These are phyloP conservation scores for Eretmocerus hayati DNA, from an alignment of 2,888 invertebrate species.

Conservation along the genomic window DNA sequence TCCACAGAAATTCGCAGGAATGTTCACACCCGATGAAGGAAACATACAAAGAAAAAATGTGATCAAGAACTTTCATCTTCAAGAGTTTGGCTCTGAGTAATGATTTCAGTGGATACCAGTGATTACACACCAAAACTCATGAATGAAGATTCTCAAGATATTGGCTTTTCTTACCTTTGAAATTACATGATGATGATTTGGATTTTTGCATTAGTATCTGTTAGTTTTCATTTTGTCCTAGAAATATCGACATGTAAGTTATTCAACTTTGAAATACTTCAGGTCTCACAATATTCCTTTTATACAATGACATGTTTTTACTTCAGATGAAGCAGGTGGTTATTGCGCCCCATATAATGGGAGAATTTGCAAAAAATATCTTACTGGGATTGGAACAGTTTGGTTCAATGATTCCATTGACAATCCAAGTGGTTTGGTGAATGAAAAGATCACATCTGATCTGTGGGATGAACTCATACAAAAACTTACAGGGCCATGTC, in stretches of 20 bases:
- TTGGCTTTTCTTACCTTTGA: no score
- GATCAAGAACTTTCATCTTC: conserved; percentile 4
- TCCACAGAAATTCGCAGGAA: no score
- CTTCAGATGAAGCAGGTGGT: conserved; percentile 44
- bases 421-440: conserved; percentile 66
- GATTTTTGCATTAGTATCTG: conserved; percentile 17
- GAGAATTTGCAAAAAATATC: conserved; percentile 67
- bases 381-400: conserved; percentile 58
- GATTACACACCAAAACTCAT: not conserved
- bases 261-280: no score
- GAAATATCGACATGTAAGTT: conserved; percentile 17
- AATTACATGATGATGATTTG: conserved; percentile 20
- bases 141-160: no score
- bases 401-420: conserved; percentile 68
- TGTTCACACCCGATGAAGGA: no score
- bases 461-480: conserved; percentile 83
- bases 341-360: conserved; percentile 86
- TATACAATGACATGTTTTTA: not conserved
- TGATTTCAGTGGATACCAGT: no score
- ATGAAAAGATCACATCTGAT: conserved; percentile 76
- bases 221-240: conserved; percentile 10
- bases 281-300: no score
- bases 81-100: no score
- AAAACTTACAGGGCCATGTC: conserved; percentile 73
- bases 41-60: conserved; percentile 11